These are phyloP conservation scores for Cebidichthys violaceus DNA, from an alignment of 2,113 vertebrate species.

Conservation along the genomic window DNA sequence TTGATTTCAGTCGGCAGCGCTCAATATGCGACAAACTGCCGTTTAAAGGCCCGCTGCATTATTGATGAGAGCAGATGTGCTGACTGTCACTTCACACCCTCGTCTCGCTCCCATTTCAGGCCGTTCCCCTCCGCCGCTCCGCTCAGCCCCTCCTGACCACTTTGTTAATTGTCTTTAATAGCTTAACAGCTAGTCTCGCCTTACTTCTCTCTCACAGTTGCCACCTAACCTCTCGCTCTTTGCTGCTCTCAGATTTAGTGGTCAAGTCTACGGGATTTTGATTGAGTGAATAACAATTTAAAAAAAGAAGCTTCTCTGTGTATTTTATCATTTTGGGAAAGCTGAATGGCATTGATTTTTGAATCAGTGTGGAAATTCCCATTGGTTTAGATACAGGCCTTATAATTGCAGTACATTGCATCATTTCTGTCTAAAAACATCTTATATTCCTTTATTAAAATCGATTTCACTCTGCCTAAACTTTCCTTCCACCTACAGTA, in stretches of 20 bases:
- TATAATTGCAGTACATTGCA: background rate
- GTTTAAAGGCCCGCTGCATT: slow-evolving; percentile 84
- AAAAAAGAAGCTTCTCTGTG: slow-evolving; percentile 2
- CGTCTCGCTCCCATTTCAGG: slow-evolving; percentile 62
- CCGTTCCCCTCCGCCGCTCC: slow-evolving; percentile 45
- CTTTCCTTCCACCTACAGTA: background rate
- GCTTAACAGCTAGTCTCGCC: slow-evolving; percentile 61
- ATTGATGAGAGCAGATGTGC: slow-evolving; percentile 87
- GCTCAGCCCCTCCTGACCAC: slow-evolving; percentile 68
- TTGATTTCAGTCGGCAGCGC: slow-evolving; percentile 82
- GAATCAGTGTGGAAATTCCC: background rate
- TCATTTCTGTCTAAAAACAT: background rate
- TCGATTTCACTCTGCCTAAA: background rate
- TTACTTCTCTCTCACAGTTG: slow-evolving; percentile 56
- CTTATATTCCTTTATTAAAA: background rate
- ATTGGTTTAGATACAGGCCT: background rate
- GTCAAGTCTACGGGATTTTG: background rate
- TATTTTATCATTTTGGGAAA: slow-evolving; percentile 15
- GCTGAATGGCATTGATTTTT: slow-evolving; percentile 12
- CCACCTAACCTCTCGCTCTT: slow-evolving; percentile 47
- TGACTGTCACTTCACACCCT: slow-evolving; percentile 86
- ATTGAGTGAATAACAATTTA: slow-evolving; percentile 8
- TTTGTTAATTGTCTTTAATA: slow-evolving; percentile 79
- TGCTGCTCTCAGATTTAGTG: slow-evolving; percentile 38
- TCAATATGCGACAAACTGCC: slow-evolving; percentile 85